Evolutionary conservation across 2,888 invertebrate genomes (phyloP), one percentile per base, ranked within the genome.

Genomic region (Electrophaes corylata): DNA sequence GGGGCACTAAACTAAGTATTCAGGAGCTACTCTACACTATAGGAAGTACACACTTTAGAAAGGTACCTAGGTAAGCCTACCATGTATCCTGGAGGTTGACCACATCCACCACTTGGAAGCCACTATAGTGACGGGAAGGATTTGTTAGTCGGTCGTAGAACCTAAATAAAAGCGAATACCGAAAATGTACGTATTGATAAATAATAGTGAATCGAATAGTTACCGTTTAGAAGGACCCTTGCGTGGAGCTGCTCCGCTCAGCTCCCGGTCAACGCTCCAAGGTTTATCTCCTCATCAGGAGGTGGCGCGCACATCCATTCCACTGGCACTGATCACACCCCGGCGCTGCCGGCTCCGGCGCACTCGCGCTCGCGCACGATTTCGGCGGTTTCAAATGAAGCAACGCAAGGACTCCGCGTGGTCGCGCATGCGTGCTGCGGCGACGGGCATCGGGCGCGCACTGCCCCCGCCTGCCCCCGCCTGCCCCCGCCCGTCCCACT

Each of bases 261-360:
- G 80, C 78, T 68, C 71, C 78, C 85, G 86, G 84, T 84, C 87
- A 83, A 84, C 83, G 85, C 82, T 78, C 86, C 77, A 77, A 69
- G 75, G 76, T 74, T 66, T 75, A 78, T 79, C 79, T 79, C 73
- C 69, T 75, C 72, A 75, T 76, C 74, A 72, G 66, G 72, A 70
- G 73, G 66, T 51, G 59, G 50, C 49, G 64, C 14, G 33, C 20
- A 54, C 63, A 65, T 60, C 60, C 62, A 49, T 66, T 44, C 33
- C 62, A 57, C 56, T 33, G 40, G 66, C 73, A 65, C 63, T 60
- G 63, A 61, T 20, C 66, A 56, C 48, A 37, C 45, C 19, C 16
- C 49, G 51, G 57, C 39, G 54, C 53, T 35, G 58, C 64, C 65
- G 67, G 57, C 66, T 51, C 58, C 53, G 68, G 60, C 67, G 23